Evolutionary conservation across 2,888 invertebrate species (phyloP).

Genomic region (Lasioglossum lativentre): DNA sequence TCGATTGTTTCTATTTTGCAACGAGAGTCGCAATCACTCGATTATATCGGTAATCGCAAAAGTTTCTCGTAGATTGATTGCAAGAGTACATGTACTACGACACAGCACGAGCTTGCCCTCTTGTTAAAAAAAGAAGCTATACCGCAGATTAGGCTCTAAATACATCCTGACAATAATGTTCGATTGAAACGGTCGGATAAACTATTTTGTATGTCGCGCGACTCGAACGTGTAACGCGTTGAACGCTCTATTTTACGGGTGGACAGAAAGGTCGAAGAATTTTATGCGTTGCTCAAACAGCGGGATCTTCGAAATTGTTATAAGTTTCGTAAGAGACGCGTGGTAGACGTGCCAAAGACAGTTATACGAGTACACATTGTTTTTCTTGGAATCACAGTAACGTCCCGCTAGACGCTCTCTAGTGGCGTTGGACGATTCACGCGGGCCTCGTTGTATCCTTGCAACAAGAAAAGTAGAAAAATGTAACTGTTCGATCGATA

Average conservation of each 20-base stretch:
- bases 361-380: background rate
- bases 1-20: background rate
- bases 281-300: background rate
- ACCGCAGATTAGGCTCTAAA: constrained; percentile 55
- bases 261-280: constrained; percentile 3
- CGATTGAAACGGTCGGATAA: constrained; percentile 41
- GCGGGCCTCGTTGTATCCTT: background rate
- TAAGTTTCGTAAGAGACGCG: background rate
- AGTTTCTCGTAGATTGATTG: background rate
- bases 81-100: background rate
- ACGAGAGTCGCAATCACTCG: constrained; percentile 21
- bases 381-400: constrained; percentile 10
- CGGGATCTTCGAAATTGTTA: background rate
- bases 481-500: background rate
- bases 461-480: background rate
- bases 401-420: background rate
- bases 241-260: constrained; percentile 23
- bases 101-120: background rate
- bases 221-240: background rate
- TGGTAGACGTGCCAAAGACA: background rate
- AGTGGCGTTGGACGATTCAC: background rate
- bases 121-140: constrained; percentile 17
- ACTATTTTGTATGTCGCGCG: constrained; percentile 57
- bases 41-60: background rate
- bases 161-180: constrained; percentile 66